A percentile compares a stretch with the other conserved stretches of the same genome.
Conservation (phyloP, 1,140 invertebrate genomes). For the Andricus grossulariae region DNA sequence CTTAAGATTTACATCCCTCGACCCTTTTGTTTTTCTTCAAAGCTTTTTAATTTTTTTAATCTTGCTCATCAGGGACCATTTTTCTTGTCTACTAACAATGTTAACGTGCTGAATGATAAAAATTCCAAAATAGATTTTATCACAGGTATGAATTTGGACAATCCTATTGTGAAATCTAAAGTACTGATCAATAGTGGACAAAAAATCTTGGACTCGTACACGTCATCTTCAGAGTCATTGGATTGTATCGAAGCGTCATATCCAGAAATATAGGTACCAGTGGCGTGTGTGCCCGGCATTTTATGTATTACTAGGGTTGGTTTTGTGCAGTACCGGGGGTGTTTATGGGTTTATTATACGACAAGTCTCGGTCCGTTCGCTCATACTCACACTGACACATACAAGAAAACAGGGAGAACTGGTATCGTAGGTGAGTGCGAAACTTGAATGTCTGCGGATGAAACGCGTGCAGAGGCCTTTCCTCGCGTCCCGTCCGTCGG, state of each 20-base stretch:
- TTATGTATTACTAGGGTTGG: conserved; percentile 64
- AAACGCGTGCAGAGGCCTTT: conserved; percentile 60
- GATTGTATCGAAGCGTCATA: conserved; percentile 52
- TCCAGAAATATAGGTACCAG: conserved; percentile 1
- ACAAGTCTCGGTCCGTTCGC: conserved; percentile 60
- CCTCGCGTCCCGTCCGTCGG: conserved; percentile 49
- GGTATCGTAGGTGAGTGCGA: conserved; percentile 37
- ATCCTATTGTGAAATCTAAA: no score
- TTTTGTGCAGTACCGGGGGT: conserved; percentile 62
- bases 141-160: no score
- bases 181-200: neutral
- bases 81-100: no score
- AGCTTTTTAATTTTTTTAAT: no score
- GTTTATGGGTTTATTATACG: conserved; percentile 77
- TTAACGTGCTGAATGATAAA: no score
- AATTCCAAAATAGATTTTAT: no score
- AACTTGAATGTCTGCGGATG: conserved; percentile 48
- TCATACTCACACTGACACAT: conserved; percentile 43
- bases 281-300: conserved; percentile 59
- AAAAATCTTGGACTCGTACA: neutral
- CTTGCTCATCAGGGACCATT: no score
- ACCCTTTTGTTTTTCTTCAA: no score
- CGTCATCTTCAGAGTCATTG: conserved; percentile 32
- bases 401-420: conserved; percentile 41
- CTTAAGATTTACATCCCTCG: no score